phyloP scores from a whole-genome alignment of 1,140 invertebrate species.

The Plectrocnemia conspersa region DNA sequence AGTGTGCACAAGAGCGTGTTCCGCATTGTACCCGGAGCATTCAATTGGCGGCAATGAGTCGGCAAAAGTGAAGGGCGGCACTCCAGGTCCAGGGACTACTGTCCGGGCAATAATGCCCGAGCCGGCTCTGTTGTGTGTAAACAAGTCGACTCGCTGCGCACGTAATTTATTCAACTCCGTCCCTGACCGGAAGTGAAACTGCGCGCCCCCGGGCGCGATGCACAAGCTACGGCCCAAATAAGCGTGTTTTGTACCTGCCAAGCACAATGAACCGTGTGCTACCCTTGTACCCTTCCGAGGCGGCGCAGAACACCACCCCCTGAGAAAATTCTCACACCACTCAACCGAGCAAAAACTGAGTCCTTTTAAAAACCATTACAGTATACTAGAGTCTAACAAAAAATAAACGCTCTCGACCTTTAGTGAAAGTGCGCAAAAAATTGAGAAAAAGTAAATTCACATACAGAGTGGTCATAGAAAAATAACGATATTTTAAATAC shows the following conservation, averaged over 20 bases:
- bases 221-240: conserved; percentile 13
- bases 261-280: conserved; percentile 11
- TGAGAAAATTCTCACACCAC: neutral
- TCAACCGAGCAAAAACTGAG: neutral
- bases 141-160: conserved; percentile 12
- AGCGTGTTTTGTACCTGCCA: conserved; percentile 7
- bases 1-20: no score
- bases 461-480: no score
- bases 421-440: no score
- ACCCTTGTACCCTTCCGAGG: conserved; percentile 5
- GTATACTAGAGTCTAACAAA: no score
- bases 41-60: no score
- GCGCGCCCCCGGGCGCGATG: conserved; percentile 6
- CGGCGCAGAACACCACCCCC: neutral
- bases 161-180: conserved; percentile 22
- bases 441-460: no score
- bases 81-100: no score
- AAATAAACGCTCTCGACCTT: no score
- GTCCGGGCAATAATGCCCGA: neutral
- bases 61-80: no score
- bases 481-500: no score
- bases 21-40: no score
- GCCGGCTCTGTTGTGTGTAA: conserved; percentile 7
- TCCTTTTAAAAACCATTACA: neutral
- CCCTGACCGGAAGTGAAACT: conserved; percentile 8